Evolutionary conservation across 2,888 invertebrate genomes (phyloP), one percentile per base, ranked within the genome.

Genomic region (Calliphora vomitoria): DNA sequence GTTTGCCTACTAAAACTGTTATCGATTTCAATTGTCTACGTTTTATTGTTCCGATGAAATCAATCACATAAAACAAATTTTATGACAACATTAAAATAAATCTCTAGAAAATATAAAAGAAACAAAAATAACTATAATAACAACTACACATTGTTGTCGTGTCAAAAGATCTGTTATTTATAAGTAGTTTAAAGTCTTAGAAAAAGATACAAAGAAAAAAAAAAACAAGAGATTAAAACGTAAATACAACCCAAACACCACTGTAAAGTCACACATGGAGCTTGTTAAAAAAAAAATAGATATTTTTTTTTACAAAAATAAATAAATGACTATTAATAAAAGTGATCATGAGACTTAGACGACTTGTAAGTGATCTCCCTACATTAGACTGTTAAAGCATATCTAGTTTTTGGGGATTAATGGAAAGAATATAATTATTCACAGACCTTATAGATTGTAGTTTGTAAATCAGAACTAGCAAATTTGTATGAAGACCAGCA

Each of bases 31-130:
- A 50, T 75, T 41, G 68, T 69, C n/a, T 69, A 15, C 25, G 31
- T 20, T 69, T 58, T 68, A 68, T 81, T 55, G 44, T 44, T 66
- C 35, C 55, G 3, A 25, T 53, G 50, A 82, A 50, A 82, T 82
- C 68, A 68, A 60, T 82, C 66, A 35, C n/a, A 66, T 38, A 10
- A 74, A 82, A 75, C 58, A 41, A 75, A 68, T 60, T 82, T 82
- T 75, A 75, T 75, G 58, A 13, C 35, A 66, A 66, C 47, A 38
- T 82, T 68, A 68, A 25, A 20, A 75, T 55, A 82, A 71, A 64
- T 41, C 41, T 31, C 25, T 60, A 68, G 10, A 5, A 25, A 41
- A 18, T 60, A 71, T 0, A 60, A n/a, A 35, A 68, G 1, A 47
- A 38, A n/a, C n/a, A 15, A 4, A 64, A 25, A 25, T 25, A 1